Evolutionary conservation across 2,888 invertebrate genomes (phyloP).

Genomic region (Caenorhabditis panamensis): DNA sequence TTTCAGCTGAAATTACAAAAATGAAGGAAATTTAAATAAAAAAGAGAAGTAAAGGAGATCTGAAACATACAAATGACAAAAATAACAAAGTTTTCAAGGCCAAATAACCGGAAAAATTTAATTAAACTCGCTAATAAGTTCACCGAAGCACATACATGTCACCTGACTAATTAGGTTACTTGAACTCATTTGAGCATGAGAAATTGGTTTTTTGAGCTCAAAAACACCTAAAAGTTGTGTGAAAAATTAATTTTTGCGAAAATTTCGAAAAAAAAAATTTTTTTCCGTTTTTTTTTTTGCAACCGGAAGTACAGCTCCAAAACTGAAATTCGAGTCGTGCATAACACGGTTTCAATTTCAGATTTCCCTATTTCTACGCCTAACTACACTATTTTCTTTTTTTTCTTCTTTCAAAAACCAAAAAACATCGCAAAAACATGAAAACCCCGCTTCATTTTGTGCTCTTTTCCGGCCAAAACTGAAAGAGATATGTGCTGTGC

Average conservation of each 20-base stretch:
- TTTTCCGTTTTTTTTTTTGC: too few relatives aligned
- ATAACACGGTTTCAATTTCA: background rate
- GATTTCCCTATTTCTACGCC: background rate
- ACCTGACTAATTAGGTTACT: constrained; percentile 1
- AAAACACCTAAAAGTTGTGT: too few relatives aligned
- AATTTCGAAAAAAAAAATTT: too few relatives aligned
- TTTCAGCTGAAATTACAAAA: background rate
- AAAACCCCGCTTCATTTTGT: too few relatives aligned
- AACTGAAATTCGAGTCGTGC: too few relatives aligned
- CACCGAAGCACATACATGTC: background rate
- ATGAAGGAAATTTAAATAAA: background rate
- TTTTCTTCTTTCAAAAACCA: background rate
- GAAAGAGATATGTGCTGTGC: too few relatives aligned
- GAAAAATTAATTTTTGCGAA: too few relatives aligned
- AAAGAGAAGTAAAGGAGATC: too few relatives aligned
- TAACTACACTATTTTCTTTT: too few relatives aligned
- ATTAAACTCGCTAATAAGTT: background rate
- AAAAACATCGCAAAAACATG: too few relatives aligned
- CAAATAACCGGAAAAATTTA: background rate
- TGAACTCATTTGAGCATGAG: constrained; percentile 29
- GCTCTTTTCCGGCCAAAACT: too few relatives aligned
- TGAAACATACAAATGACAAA: background rate
- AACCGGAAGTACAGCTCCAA: too few relatives aligned
- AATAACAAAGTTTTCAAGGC: background rate
- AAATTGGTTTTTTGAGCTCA: background rate